phyloP scores from a whole-genome alignment of 2,888 invertebrate species.

The Cheilosia scutellata region DNA sequence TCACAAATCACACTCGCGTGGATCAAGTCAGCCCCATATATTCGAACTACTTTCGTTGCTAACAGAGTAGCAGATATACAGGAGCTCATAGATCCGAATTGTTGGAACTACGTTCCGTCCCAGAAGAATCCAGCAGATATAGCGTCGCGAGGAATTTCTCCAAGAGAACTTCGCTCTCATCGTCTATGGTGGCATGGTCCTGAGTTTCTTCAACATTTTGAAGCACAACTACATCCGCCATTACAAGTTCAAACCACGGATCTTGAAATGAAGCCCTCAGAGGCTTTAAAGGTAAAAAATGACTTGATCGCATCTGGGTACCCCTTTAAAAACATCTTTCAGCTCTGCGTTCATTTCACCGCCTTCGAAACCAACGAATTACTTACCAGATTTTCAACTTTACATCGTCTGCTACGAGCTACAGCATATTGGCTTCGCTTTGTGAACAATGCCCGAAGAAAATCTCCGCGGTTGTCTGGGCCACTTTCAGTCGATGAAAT shows the following conservation, averaged over 20 bases:
- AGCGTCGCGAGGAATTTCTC: slow-evolving; percentile 5
- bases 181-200: slow-evolving; percentile 4
- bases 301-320: background rate
- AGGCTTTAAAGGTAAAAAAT: background rate
- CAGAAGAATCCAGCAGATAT: background rate
- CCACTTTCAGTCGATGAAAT: slow-evolving; percentile 4
- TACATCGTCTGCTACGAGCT: background rate
- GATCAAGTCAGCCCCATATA: background rate
- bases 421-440: slow-evolving; percentile 2
- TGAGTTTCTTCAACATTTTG: background rate
- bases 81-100: too few relatives aligned
- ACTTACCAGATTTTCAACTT: background rate
- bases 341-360: slow-evolving; percentile 10
- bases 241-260: background rate
- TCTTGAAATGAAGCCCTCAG: background rate
- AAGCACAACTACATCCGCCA: background rate
- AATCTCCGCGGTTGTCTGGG: background rate
- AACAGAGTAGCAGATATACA: too few relatives aligned
- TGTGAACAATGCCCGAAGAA: background rate
- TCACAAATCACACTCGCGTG: slow-evolving; percentile 1
- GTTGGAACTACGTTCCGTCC: background rate
- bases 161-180: background rate
- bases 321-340: background rate
- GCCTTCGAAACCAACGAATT: background rate
- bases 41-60: background rate